phyloP scores from a whole-genome alignment of 2,113 vertebrate genomes.

The Mustela lutreola region DNA sequence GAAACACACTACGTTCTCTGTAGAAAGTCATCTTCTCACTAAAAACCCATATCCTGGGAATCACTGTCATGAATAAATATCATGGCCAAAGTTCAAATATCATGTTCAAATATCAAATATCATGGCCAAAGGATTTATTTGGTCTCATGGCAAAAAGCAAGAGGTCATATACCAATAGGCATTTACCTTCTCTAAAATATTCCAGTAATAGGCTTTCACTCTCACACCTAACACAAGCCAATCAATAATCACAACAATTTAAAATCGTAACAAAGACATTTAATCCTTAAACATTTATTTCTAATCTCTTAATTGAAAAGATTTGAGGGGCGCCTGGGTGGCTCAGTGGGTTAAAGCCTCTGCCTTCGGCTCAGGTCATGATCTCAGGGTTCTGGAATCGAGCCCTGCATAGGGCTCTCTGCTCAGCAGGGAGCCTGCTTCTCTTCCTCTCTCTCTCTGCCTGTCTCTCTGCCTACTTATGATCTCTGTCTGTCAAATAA shows the following conservation, averaged over 20 bases:
- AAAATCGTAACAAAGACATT: neutral
- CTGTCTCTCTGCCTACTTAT: too few relatives aligned
- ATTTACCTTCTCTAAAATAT: constrained; percentile 29
- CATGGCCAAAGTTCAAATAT: neutral
- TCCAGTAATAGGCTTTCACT: neutral
- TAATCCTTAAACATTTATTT: constrained; percentile 10
- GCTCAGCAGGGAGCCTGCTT: too few relatives aligned
- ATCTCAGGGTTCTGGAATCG: too few relatives aligned
- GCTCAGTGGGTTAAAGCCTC: too few relatives aligned
- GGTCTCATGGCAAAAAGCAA: constrained; percentile 17
- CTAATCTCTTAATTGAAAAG: neutral
- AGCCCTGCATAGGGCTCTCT: too few relatives aligned
- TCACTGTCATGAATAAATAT: constrained; percentile 26
- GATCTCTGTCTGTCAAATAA: too few relatives aligned
- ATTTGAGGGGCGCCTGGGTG: neutral
- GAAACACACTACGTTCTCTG: neutral
- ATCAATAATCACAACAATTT: neutral
- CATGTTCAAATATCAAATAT: neutral
- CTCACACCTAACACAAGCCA: neutral
- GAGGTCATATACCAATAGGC: neutral
- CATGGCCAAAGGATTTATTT: neutral
- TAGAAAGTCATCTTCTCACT: neutral
- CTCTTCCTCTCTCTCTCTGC: too few relatives aligned
- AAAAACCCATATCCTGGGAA: neutral
- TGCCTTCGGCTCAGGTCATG: too few relatives aligned